Evolutionary conservation across 2,888 invertebrate species (phyloP).

Genomic region (Ernsta delagoae): DNA sequence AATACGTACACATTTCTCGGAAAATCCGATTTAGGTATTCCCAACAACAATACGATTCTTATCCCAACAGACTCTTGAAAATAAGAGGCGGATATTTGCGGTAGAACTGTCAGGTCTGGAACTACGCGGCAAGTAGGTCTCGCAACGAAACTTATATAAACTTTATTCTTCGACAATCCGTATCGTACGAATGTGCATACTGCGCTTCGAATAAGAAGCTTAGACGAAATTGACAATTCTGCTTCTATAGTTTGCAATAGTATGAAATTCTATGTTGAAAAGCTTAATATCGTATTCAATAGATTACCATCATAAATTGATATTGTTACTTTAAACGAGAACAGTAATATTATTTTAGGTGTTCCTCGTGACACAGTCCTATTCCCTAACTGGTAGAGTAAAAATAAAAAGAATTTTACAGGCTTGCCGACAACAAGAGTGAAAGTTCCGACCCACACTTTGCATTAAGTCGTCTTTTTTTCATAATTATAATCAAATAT

Average conservation of each 20-base stretch:
- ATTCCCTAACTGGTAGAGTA: too few species aligned
- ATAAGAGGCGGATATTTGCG: slow-evolving; percentile 32
- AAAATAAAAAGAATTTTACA: too few species aligned
- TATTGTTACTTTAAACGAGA: too few species aligned
- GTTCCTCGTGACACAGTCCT: too few species aligned
- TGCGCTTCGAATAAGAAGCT: slow-evolving; percentile 21
- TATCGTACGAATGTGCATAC: slow-evolving; percentile 16
- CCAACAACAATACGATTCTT: slow-evolving; percentile 26
- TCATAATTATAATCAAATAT: too few species aligned
- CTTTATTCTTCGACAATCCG: slow-evolving; percentile 24
- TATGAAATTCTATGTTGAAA: background rate
- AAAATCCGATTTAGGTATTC: slow-evolving; percentile 24
- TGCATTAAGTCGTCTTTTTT: too few species aligned
- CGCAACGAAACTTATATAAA: slow-evolving; percentile 17
- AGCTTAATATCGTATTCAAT: too few species aligned
- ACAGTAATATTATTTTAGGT: too few species aligned
- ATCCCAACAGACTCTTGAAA: slow-evolving; percentile 32
- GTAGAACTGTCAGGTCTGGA: slow-evolving; percentile 25
- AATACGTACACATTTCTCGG: slow-evolving; percentile 4
- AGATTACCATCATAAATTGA: too few species aligned
- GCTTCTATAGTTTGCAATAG: background rate
- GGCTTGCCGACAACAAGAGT: too few species aligned
- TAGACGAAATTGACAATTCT: slow-evolving; percentile 6
- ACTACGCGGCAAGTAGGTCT: slow-evolving; percentile 2
- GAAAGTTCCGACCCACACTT: too few species aligned